phyloP scores from a whole-genome alignment of 2,113 vertebrate species.

The Zosterops japonicus region DNA sequence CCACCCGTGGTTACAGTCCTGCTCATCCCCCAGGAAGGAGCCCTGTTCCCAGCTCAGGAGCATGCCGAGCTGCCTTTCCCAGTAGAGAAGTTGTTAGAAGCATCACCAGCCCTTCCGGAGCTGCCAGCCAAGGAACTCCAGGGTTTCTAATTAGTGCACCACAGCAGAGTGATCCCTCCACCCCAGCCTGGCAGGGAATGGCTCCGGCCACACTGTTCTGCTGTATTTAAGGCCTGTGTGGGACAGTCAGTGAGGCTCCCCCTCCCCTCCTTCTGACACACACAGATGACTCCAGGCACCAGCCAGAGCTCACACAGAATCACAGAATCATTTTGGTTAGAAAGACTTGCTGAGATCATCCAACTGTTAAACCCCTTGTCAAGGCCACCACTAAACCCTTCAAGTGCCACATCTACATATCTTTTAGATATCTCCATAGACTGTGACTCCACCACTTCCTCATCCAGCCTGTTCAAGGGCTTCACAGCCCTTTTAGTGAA shows the following conservation, averaged over 20 bases:
- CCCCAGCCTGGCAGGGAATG: background rate
- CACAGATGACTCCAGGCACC: fast-evolving
- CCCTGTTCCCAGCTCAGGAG: background rate
- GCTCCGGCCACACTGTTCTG: background rate
- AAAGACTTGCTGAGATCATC: background rate
- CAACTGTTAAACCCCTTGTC: background rate
- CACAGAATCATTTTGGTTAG: background rate
- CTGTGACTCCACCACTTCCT: background rate
- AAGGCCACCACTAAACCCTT: background rate
- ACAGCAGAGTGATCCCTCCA: background rate
- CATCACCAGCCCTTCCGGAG: background rate
- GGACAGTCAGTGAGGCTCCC: background rate
- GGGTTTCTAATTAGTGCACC: conserved; percentile 28
- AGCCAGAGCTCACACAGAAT: background rate
- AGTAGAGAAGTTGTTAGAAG: background rate
- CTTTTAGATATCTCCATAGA: background rate
- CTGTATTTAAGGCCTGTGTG: background rate
- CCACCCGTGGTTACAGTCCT: background rate
- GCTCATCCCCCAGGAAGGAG: background rate
- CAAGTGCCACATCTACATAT: background rate
- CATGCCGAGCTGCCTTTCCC: background rate
- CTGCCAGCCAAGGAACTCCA: conserved; percentile 17
- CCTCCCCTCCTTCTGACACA: background rate
- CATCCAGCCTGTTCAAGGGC: background rate
- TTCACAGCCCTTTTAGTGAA: background rate